Evolutionary conservation across 1,140 invertebrate genomes (phyloP).

Genomic region (Brachionus angularis): DNA sequence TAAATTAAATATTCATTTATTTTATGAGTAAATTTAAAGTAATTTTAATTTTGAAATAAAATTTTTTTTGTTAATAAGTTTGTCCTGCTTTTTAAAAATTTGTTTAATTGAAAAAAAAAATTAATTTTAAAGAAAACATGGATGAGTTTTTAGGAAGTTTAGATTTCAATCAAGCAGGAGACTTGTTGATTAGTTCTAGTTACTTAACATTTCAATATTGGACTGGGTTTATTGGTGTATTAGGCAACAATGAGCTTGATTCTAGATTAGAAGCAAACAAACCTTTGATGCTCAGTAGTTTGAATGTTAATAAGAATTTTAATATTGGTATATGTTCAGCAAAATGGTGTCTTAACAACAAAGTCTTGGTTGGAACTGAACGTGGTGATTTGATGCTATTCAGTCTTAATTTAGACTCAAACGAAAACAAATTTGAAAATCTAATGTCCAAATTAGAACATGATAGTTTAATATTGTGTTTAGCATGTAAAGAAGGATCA

Average conservation of each 20-base stretch:
- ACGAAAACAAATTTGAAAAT: background rate
- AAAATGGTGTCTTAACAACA: background rate
- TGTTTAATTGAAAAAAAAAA: conserved; percentile 12
- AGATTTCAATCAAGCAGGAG: conserved; percentile 27
- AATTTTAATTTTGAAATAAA: too few relatives aligned
- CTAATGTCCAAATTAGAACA: conserved; percentile 22
- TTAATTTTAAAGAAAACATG: conserved; percentile 26
- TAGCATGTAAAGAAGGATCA: conserved; percentile 5
- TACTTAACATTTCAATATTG: conserved; percentile 21
- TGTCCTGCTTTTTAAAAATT: too few relatives aligned
- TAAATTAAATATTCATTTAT: too few relatives aligned
- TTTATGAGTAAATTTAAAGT: too few relatives aligned
- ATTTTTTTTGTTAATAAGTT: too few relatives aligned
- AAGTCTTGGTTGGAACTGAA: conserved; percentile 10
- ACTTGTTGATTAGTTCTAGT: conserved; percentile 11
- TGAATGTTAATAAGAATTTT: background rate
- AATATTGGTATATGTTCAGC: background rate
- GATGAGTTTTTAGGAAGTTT: conserved; percentile 28
- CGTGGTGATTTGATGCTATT: background rate
- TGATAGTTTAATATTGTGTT: conserved; percentile 30
- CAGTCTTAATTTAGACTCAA: background rate
- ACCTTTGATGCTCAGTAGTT: background rate
- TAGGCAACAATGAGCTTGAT: background rate
- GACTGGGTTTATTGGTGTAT: conserved; percentile 21
- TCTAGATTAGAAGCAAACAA: background rate